Evolutionary conservation across 1,140 invertebrate genomes (phyloP).

Genomic region (Euura lappo): DNA sequence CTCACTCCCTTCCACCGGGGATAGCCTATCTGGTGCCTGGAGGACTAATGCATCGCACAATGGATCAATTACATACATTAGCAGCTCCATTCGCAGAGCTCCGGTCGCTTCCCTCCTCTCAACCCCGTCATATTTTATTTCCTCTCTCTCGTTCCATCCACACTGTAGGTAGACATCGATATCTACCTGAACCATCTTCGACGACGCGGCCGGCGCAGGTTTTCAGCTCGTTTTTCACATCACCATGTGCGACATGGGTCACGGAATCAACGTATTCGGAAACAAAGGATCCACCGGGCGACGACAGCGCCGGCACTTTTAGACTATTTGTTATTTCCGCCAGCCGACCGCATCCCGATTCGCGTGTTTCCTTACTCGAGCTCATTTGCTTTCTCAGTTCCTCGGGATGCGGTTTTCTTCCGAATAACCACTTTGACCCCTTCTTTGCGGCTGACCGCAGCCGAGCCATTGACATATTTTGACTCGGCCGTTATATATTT

Average conservation of each 20-base stretch:
- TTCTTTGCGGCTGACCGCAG: constrained; percentile 53
- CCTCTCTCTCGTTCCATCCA: constrained; percentile 21
- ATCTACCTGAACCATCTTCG: no score
- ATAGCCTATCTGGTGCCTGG: constrained; percentile 37
- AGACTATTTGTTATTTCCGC: no score
- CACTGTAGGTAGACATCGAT: constrained; percentile 16
- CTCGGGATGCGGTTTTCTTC: no score
- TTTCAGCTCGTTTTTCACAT: neutral
- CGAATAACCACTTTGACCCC: constrained; percentile 8
- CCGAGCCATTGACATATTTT: constrained; percentile 56
- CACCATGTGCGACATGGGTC: constrained; percentile 1
- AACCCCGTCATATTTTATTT: no score
- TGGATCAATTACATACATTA: constrained; percentile 60
- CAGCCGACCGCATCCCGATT: no score
- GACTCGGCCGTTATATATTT: constrained; percentile 37
- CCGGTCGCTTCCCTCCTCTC: neutral
- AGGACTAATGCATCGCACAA: constrained; percentile 51
- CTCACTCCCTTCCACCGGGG: constrained; percentile 21
- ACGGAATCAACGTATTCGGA: neutral
- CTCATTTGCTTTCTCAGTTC: no score
- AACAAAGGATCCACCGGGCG: no score
- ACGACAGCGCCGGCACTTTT: no score
- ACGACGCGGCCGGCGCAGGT: no score
- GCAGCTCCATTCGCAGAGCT: constrained; percentile 20
- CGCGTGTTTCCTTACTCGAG: no score